A percentile compares a stretch with the other conserved stretches of the same genome.
Evolutionary conservation across 2,888 invertebrate species (phyloP).

Genomic region (Troides oblongomaculatus): DNA sequence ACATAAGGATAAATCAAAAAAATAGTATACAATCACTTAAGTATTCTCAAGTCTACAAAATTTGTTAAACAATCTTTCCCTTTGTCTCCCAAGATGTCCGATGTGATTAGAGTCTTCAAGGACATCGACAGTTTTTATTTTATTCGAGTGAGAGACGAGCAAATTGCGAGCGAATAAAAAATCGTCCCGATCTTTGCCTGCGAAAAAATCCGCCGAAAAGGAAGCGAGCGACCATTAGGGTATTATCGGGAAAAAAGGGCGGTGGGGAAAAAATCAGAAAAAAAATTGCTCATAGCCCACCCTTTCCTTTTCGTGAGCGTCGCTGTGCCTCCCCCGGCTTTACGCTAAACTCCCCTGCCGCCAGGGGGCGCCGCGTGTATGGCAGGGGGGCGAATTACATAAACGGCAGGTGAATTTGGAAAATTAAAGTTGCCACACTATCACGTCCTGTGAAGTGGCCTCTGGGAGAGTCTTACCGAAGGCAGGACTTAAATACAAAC

Average conservation of each 20-base stretch:
- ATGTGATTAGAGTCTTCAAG: background rate
- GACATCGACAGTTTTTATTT: slow-evolving; percentile 9
- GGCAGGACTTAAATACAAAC: slow-evolving; percentile 12
- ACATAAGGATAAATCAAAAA: too few species aligned
- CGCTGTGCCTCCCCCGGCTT: slow-evolving; percentile 62
- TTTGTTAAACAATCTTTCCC: too few species aligned
- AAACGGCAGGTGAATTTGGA: slow-evolving; percentile 77
- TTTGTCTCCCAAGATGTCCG: background rate
- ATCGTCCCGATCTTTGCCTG: slow-evolving; percentile 71
- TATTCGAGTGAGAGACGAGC: slow-evolving; percentile 66
- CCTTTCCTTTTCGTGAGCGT: slow-evolving; percentile 77
- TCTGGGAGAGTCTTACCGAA: slow-evolving; percentile 26
- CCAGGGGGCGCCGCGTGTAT: slow-evolving; percentile 62
- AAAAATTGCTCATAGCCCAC: slow-evolving; percentile 76
- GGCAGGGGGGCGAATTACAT: slow-evolving; percentile 61
- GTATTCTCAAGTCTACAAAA: too few species aligned
- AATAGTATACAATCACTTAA: too few species aligned
- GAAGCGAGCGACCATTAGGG: slow-evolving; percentile 79
- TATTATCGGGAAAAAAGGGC: slow-evolving; percentile 74
- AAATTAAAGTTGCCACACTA: slow-evolving; percentile 71
- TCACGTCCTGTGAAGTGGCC: slow-evolving; percentile 46
- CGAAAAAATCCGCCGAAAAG: slow-evolving; percentile 73
- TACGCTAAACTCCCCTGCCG: slow-evolving; percentile 64
- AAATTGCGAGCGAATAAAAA: slow-evolving; percentile 74
- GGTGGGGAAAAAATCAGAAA: slow-evolving; percentile 70